Conservation (phyloP, 2,113 vertebrate species). For the Diadophis punctatus region DNA sequence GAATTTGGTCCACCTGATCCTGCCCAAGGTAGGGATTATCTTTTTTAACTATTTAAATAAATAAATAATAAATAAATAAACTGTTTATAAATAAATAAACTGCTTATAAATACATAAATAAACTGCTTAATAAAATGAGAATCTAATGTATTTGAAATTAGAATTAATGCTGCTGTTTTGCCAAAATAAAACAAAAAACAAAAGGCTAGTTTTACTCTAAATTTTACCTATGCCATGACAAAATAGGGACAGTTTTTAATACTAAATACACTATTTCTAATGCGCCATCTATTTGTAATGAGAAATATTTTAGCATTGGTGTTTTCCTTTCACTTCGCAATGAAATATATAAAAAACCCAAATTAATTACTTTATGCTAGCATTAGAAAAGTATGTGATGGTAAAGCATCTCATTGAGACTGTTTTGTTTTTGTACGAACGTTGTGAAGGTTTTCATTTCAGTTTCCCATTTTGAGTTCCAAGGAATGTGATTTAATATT, state of each 20-base stretch:
- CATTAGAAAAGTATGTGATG: slow-evolving; percentile 36
- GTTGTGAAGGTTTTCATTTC: slow-evolving; percentile 41
- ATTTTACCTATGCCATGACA: not conserved
- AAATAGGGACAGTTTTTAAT: slow-evolving; percentile 17
- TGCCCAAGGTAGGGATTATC: slow-evolving; percentile 84
- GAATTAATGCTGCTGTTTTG: not conserved
- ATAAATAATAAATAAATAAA: not conserved
- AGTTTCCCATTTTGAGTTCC: slow-evolving; percentile 3
- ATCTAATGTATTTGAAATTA: not conserved
- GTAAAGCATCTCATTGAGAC: not conserved
- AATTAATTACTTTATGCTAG: slow-evolving; percentile 58
- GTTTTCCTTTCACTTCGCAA: slow-evolving; percentile 41
- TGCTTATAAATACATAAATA: not conserved
- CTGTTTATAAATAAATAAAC: not conserved
- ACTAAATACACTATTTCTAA: slow-evolving; percentile 24
- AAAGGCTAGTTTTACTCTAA: slow-evolving; percentile 4
- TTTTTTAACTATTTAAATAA: not conserved
- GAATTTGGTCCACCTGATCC: slow-evolving; percentile 95
- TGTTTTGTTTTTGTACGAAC: not conserved
- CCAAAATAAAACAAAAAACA: not conserved
- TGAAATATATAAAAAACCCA: slow-evolving; percentile 42
- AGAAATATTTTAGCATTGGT: slow-evolving; percentile 16
- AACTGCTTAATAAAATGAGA: not conserved
- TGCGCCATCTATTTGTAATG: slow-evolving; percentile 11
- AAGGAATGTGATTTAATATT: slow-evolving; percentile 13